Conservation (phyloP, 1,140 invertebrate genomes). For the Drosophila lacteicornis region DNA sequence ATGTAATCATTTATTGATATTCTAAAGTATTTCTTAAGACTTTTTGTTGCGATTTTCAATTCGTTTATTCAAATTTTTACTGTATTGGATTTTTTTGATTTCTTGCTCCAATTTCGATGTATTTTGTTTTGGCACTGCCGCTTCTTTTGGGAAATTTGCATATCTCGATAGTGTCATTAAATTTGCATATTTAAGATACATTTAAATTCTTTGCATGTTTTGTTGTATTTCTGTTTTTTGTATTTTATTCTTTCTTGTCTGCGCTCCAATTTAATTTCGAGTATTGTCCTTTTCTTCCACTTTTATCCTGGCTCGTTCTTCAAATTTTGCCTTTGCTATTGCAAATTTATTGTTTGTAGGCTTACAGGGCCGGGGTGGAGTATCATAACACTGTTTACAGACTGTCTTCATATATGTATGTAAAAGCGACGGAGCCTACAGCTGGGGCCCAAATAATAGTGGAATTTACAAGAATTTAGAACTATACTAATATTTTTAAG, state of each 20-base stretch:
- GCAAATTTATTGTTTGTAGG: constrained; percentile 58
- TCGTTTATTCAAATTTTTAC: background rate
- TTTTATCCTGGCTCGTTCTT: constrained; percentile 51
- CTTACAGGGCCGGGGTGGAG: constrained; percentile 12
- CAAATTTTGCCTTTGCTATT: constrained; percentile 59
- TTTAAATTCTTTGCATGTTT: constrained; percentile 75
- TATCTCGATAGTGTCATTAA: constrained; percentile 77
- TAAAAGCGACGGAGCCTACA: constrained; percentile 1
- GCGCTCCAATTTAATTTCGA: constrained; percentile 43
- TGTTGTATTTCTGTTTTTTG: constrained; percentile 27
- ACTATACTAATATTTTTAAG: too few relatives aligned
- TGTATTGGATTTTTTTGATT: constrained; percentile 43
- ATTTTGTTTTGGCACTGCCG: constrained; percentile 34
- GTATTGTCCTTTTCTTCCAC: constrained; percentile 34
- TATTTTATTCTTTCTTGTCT: background rate
- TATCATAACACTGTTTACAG: constrained; percentile 54
- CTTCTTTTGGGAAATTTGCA: constrained; percentile 58
- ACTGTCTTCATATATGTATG: constrained; percentile 32
- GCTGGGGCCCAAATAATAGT: background rate
- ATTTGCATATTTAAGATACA: constrained; percentile 78
- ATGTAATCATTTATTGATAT: background rate
- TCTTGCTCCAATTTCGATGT: constrained; percentile 54
- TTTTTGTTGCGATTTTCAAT: background rate
- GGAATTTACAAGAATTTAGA: too few relatives aligned
- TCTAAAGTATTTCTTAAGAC: background rate